These are phyloP conservation scores for Cromileptes altivelis DNA, from an alignment of 2,113 vertebrate species.

Conservation along the genomic window DNA sequence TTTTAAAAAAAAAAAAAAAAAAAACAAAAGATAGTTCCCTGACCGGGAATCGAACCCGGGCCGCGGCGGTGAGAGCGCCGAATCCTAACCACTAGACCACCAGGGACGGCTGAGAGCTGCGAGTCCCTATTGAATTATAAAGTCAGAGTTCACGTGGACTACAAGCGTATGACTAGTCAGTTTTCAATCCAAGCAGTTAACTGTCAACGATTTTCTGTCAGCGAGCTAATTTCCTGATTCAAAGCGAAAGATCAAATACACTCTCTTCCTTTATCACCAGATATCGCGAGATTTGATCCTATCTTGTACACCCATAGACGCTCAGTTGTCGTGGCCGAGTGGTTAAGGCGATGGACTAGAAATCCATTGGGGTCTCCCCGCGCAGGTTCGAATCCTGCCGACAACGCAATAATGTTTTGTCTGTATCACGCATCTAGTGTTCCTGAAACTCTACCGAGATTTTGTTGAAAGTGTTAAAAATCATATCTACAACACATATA, in stretches of 20 bases:
- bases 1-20: too few species aligned
- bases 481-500: too few species aligned
- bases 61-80: slow-evolving; percentile 79
- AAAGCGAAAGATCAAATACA: too few species aligned
- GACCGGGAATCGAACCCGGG: slow-evolving; percentile 82
- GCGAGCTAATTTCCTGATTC: too few species aligned
- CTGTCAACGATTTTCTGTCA: too few species aligned
- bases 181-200: too few species aligned
- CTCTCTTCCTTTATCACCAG: too few species aligned
- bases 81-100: slow-evolving; percentile 87
- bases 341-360: slow-evolving; percentile 93
- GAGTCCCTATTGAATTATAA: accelerated
- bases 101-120: slow-evolving; percentile 57
- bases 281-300: background rate
- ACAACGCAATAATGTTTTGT: slow-evolving; percentile 83
- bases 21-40: slow-evolving; percentile 57
- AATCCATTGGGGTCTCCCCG: slow-evolving; percentile 95
- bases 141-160: accelerated
- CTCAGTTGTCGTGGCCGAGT: slow-evolving; percentile 80
- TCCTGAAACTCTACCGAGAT: too few species aligned
- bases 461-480: too few species aligned
- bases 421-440: too few species aligned
- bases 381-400: slow-evolving; percentile 99
- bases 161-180: too few species aligned
- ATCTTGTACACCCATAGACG: accelerated